Conservation (phyloP, 2,797 vertebrate genomes). For the Simalia tracyae region DNA sequence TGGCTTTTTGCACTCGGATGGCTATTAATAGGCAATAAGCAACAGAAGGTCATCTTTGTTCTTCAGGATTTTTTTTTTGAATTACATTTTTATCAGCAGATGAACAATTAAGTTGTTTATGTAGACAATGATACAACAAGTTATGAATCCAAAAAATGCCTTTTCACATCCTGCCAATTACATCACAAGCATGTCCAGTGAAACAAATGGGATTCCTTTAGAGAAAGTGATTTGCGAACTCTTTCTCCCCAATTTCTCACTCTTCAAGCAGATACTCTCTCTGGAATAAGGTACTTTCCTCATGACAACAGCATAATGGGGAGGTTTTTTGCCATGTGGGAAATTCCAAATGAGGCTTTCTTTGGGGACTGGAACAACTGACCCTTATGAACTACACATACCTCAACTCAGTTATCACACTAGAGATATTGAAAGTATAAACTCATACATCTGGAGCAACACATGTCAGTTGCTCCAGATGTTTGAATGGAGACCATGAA, state of each 20-base stretch:
- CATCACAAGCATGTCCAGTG: not conserved
- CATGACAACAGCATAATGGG: not conserved
- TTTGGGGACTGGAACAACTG: not conserved
- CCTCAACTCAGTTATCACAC: slow-evolving; percentile 54
- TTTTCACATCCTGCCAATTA: slow-evolving; percentile 50
- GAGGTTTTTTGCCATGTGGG: not conserved
- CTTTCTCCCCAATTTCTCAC: not conserved
- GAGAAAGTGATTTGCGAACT: not conserved
- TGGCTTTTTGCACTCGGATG: slow-evolving; percentile 56
- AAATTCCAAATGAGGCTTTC: not conserved
- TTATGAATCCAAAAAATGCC: slow-evolving; percentile 61
- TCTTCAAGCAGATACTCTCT: not conserved
- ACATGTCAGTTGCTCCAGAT: not conserved
- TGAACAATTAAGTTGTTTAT: slow-evolving; percentile 67
- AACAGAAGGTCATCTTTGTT: slow-evolving; percentile 62
- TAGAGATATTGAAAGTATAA: slow-evolving; percentile 55
- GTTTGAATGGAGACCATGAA: not conserved
- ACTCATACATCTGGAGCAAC: slow-evolving; percentile 34
- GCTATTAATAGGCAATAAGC: slow-evolving; percentile 63
- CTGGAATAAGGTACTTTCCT: not conserved
- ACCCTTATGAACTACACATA: not conserved
- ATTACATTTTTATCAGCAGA: slow-evolving; percentile 59
- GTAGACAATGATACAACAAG: slow-evolving; percentile 51
- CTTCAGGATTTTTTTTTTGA: slow-evolving; percentile 21
- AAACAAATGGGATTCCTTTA: not conserved